Conservation (phyloP, 1,140 invertebrate genomes). For the Atta colombica region DNA sequence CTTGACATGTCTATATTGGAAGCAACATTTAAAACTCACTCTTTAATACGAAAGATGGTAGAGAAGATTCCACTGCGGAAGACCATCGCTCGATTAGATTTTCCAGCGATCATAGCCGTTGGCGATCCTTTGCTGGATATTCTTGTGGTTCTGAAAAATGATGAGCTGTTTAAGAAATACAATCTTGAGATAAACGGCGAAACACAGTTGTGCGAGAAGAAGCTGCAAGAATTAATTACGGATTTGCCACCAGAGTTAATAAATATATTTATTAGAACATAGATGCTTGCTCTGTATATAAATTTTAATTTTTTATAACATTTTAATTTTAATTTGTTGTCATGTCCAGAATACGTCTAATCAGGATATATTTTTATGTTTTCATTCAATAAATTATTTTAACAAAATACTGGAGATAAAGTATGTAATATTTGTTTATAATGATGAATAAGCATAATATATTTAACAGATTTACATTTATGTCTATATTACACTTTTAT, state of each 20-base stretch:
- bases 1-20: neutral
- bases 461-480: neutral
- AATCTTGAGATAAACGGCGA: conserved; percentile 86
- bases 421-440: neutral
- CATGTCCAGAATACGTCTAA: neutral
- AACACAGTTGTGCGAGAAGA: conserved; percentile 83
- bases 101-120: conserved; percentile 85
- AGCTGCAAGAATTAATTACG: conserved; percentile 79
- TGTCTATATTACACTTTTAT: too few relatives aligned
- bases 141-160: conserved; percentile 85
- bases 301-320: neutral
- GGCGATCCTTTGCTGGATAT: conserved; percentile 90
- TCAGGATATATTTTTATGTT: neutral
- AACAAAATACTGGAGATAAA: neutral
- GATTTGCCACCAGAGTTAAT: conserved; percentile 79
- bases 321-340: neutral
- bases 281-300: conserved; percentile 39
- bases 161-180: conserved; percentile 88
- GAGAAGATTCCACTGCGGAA: conserved; percentile 70
- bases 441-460: neutral
- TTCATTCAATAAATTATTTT: conserved; percentile 1
- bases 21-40: conserved; percentile 7
- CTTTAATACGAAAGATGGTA: conserved; percentile 70
- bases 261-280: conserved; percentile 58
- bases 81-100: conserved; percentile 63